A percentile compares a stretch with the other conserved stretches of the same genome.
These are phyloP conservation scores for Darevskia nairensis DNA, from an alignment of 2,797 vertebrate genomes.

Conservation along the genomic window DNA sequence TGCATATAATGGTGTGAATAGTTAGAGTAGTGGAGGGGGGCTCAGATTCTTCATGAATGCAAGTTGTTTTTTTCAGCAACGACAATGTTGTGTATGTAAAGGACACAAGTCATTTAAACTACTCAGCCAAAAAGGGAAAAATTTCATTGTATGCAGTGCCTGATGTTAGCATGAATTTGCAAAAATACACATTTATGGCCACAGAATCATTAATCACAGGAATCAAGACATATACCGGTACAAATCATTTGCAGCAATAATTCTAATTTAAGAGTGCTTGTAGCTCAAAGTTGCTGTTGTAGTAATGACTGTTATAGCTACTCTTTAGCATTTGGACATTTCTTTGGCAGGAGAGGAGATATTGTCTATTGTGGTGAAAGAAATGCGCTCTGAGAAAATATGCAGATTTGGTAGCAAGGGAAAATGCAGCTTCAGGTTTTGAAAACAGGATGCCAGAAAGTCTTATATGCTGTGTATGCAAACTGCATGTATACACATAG, in stretches of 20 bases:
- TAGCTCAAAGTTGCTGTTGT: constrained; percentile 75
- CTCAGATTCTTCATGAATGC: constrained; percentile 56
- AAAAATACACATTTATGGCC: constrained; percentile 64
- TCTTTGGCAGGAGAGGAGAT: constrained; percentile 79
- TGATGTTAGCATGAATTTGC: constrained; percentile 66
- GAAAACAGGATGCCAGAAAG: constrained; percentile 62
- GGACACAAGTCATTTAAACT: constrained; percentile 48
- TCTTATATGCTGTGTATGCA: neutral
- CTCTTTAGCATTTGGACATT: constrained; percentile 79
- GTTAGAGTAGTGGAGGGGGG: constrained; percentile 21
- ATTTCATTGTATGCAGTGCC: constrained; percentile 59
- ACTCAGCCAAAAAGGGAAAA: constrained; percentile 55
- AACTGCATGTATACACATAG: constrained; percentile 46
- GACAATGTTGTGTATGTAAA: constrained; percentile 62
- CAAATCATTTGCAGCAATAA: constrained; percentile 76
- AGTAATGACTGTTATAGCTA: constrained; percentile 78
- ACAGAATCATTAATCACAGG: constrained; percentile 71
- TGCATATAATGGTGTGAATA: constrained; percentile 49
- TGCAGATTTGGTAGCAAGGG: constrained; percentile 77
- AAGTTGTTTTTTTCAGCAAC: constrained; percentile 53
- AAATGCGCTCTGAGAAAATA: constrained; percentile 81
- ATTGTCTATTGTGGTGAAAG: constrained; percentile 84
- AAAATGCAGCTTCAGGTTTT: constrained; percentile 72
- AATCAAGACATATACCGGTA: constrained; percentile 68
- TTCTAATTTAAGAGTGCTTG: constrained; percentile 75